These are phyloP conservation scores for Micromys minutus DNA, from an alignment of 2,113 vertebrate genomes.

Conservation along the genomic window DNA sequence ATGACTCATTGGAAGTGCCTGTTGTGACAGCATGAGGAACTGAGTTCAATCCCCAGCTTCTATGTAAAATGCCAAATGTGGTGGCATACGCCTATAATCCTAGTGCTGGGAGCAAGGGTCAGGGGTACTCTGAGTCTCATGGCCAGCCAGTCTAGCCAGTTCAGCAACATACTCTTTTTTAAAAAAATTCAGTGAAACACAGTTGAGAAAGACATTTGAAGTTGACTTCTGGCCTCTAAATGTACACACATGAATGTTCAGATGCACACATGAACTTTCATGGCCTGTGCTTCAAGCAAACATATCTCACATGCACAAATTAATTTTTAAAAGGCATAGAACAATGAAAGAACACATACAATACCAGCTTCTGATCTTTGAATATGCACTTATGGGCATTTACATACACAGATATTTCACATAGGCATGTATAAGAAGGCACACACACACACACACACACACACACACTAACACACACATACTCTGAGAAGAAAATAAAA, in stretches of 20 bases:
- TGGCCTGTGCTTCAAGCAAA: neutral
- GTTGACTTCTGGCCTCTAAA: neutral
- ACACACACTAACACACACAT: neutral
- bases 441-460: too few relatives aligned
- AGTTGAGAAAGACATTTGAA: neutral
- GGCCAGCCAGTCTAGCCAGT: neutral
- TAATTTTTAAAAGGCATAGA: neutral
- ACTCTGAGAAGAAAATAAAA: neutral
- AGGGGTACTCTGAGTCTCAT: neutral
- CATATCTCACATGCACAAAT: neutral
- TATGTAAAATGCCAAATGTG: neutral
- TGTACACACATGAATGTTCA: neutral
- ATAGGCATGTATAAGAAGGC: neutral
- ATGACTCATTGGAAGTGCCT: neutral
- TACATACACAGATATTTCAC: too few relatives aligned
- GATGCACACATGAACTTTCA: too few relatives aligned
- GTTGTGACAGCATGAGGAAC: neutral
- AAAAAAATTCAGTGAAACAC: neutral
- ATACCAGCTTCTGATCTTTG: neutral
- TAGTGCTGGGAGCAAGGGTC: neutral
- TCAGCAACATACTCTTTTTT: neutral
- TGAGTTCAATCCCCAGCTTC: neutral
- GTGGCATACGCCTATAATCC: accelerated
- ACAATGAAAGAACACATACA: neutral
- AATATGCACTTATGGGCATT: too few relatives aligned